Base-by-base conservation (phyloP, 2,113 vertebrate species). In the Oplegnathus fasciatus region DNA sequence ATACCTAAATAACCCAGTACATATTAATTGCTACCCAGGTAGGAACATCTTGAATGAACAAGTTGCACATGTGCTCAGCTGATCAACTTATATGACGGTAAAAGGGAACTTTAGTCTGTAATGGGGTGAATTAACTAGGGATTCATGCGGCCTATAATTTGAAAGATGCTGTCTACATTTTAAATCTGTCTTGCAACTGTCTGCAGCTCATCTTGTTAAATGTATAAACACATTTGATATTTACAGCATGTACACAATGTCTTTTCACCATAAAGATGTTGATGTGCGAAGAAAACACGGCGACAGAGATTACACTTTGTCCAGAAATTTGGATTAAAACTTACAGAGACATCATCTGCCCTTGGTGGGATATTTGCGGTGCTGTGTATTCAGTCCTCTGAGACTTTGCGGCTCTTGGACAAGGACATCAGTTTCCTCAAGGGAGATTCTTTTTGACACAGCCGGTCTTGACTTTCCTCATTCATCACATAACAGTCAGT, bases 361-460 rank as follows among this genome's bases (percentile, higher is more conserved):
- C 87, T 93, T 89, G 85, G 73, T 82, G 76, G 84, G 80, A 62
- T 85, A 40, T 92, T 87, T 83, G 76, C 74, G 28, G 5, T 55
- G 37, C 54, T 64, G 66, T 69, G 61, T 67, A 46, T 70, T 78
- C 22, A 34, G 40, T 86, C 91, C 87, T 87, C 55, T 52, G 88
- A 90, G 86, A 91, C 80, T 67, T 28, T 44, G 72, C 46, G 54
- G 80, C 50, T 90, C 46, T 86, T 57, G 78, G 77, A 91, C 89
- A 92, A 94, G 93, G 92, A 87, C 93, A 89, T 92, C 78, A 72
- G 86, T 79, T 90, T 85, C 68, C 92, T 82, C 86, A 2, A 80
- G 87, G 90, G 91, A 87, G 78, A 78, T 73, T 85, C 58, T 69
- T 79, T 91, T 91, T 92, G 88, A 90, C 79, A 83, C 84, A 80